These are phyloP conservation scores for Pogona vitticeps DNA, from an alignment of 2,113 vertebrate species.

Conservation along the genomic window DNA sequence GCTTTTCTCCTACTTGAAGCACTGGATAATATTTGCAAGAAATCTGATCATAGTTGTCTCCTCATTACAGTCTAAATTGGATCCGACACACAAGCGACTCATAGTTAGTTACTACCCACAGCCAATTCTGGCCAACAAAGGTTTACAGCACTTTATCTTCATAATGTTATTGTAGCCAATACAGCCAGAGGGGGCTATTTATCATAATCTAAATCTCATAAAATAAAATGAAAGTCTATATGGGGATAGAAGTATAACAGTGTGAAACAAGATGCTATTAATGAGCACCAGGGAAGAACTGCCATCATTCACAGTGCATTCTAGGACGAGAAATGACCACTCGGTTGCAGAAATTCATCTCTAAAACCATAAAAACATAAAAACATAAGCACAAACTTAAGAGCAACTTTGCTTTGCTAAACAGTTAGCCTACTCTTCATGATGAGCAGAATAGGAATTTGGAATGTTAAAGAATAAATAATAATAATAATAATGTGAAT, in stretches of 20 bases:
- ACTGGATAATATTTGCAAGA: conserved; percentile 1
- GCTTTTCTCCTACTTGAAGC: background rate
- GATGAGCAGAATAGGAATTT: background rate
- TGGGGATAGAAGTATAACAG: background rate
- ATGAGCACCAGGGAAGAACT: background rate
- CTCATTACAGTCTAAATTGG: background rate
- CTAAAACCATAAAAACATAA: background rate
- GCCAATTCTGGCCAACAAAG: background rate
- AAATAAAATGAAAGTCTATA: background rate
- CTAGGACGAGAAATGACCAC: background rate
- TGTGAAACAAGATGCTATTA: conserved; percentile 4
- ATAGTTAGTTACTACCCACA: conserved; percentile 8
- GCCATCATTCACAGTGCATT: conserved; percentile 9
- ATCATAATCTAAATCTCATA: conserved; percentile 17
- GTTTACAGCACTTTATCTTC: conserved; percentile 19
- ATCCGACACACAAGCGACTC: background rate
- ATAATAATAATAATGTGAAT: background rate
- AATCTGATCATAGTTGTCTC: background rate
- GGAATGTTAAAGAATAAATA: background rate
- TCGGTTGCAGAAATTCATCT: background rate
- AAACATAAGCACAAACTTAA: background rate
- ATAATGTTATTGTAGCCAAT: conserved; percentile 28
- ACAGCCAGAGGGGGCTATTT: background rate
- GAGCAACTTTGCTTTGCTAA: background rate
- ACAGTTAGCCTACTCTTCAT: background rate